Conservation (phyloP, 2,888 invertebrate genomes). For the Sphinx pinastri region DNA sequence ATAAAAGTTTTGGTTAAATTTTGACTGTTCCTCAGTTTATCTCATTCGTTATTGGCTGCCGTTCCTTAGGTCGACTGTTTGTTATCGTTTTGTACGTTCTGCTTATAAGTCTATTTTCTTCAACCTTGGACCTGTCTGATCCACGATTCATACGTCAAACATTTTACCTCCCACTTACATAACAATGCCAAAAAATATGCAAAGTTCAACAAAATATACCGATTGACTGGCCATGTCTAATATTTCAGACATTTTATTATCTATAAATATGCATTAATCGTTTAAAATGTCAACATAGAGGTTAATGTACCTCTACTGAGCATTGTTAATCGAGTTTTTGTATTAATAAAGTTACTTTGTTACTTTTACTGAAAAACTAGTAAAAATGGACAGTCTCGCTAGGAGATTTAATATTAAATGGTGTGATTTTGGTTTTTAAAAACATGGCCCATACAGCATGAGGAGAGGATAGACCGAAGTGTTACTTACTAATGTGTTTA, state of each 20-base stretch:
- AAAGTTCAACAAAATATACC: neutral
- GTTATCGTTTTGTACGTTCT: too few relatives aligned
- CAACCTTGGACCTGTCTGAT: too few relatives aligned
- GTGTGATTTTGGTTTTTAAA: too few relatives aligned
- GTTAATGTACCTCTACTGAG: slow-evolving; percentile 38
- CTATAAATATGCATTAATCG: slow-evolving; percentile 35
- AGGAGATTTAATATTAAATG: neutral
- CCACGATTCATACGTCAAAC: neutral
- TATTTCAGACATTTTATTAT: slow-evolving; percentile 25
- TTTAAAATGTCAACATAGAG: slow-evolving; percentile 32
- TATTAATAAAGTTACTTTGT: slow-evolving; percentile 3
- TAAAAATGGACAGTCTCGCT: neutral
- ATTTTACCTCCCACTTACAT: neutral
- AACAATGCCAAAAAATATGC: neutral
- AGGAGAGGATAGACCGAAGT: too few relatives aligned
- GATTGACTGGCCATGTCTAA: slow-evolving; percentile 8
- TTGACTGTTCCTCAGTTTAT: too few relatives aligned
- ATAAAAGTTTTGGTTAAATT: too few relatives aligned
- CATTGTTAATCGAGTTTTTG: slow-evolving; percentile 22
- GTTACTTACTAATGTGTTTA: too few relatives aligned
- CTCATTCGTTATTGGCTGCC: too few relatives aligned
- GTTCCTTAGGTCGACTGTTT: too few relatives aligned
- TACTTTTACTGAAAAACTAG: slow-evolving; percentile 7
- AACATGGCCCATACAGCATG: too few relatives aligned
- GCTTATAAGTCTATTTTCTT: too few relatives aligned